Conservation (phyloP, 2,888 invertebrate species). For the Nebria brevicollis region DNA sequence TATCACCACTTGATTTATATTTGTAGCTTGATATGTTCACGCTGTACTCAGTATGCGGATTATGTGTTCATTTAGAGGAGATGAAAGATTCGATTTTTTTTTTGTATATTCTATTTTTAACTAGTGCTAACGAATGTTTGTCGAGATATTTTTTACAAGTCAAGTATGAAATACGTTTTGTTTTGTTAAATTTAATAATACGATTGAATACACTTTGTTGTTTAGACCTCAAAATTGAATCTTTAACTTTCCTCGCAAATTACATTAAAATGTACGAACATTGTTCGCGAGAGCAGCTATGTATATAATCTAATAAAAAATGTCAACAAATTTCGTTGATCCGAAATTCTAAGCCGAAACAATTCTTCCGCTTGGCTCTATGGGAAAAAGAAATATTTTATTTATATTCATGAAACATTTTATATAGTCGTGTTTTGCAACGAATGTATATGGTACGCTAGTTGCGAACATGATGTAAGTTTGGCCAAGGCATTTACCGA, state of each 20-base stretch:
- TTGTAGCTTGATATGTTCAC: background rate
- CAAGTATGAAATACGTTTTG: no score
- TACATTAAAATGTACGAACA: background rate
- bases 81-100: constrained; percentile 7
- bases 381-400: background rate
- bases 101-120: constrained; percentile 4
- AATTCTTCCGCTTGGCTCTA: background rate
- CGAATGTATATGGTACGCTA: background rate
- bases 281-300: background rate
- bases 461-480: background rate
- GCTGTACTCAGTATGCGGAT: background rate
- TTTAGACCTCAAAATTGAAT: background rate
- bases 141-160: background rate
- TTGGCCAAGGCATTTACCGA: background rate
- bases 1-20: constrained; percentile 9
- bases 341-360: background rate
- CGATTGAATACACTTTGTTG: no score
- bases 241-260: background rate
- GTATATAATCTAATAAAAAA: background rate
- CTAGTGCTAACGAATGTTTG: background rate
- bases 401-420: background rate
- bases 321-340: background rate
- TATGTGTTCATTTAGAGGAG: constrained; percentile 9
- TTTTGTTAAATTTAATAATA: no score
- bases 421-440: background rate